These are phyloP conservation scores for Tapirus terrestris DNA, from an alignment of 2,113 vertebrate species.

Conservation along the genomic window DNA sequence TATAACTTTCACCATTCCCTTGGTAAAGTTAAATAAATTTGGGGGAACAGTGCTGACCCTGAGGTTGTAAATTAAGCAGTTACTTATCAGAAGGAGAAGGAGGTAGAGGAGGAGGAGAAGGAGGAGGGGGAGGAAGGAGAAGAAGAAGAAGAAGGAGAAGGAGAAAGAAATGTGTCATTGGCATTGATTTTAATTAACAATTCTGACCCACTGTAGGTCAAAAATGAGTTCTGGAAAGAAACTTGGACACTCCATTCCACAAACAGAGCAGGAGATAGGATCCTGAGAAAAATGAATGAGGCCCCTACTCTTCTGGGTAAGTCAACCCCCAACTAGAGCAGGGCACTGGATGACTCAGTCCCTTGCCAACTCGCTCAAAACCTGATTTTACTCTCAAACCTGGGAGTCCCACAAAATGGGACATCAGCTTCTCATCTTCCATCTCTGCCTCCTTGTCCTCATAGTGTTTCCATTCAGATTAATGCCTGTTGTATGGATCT, in stretches of 20 bases:
- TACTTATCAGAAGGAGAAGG: background rate
- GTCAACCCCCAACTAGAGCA: accelerated
- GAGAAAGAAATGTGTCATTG: background rate
- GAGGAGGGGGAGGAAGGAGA: background rate
- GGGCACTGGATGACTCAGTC: accelerated
- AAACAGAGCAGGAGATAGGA: background rate
- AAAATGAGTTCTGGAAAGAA: background rate
- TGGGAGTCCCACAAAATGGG: accelerated
- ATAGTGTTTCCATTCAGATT: background rate
- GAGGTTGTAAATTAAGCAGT: background rate
- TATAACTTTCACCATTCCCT: background rate
- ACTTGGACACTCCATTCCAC: accelerated
- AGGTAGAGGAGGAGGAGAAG: background rate
- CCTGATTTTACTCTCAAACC: background rate
- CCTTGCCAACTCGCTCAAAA: background rate
- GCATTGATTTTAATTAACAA: background rate
- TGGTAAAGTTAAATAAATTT: background rate
- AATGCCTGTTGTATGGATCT: background rate
- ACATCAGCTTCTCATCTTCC: background rate
- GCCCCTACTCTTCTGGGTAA: background rate
- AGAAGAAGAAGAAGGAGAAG: background rate
- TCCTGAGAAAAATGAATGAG: background rate
- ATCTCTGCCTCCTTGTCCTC: background rate
- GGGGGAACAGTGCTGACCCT: background rate
- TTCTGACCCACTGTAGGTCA: background rate